A percentile compares a stretch with the other conserved stretches of the same genome.
Evolutionary conservation across 2,888 invertebrate genomes (phyloP).

Genomic region (Diloba caeruleocephala): DNA sequence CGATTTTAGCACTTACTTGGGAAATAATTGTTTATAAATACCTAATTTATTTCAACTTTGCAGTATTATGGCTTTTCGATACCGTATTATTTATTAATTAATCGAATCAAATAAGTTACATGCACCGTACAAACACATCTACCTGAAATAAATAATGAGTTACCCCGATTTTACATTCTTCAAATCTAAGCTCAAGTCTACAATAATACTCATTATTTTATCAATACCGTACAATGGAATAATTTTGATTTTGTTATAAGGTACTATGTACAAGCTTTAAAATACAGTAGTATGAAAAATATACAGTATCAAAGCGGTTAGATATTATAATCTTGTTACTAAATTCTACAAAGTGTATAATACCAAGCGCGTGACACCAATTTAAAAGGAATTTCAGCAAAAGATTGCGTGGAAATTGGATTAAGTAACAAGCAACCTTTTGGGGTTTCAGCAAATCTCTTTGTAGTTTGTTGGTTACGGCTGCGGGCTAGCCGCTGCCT

Average conservation of each 20-base stretch:
- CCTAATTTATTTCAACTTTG: constrained; percentile 32
- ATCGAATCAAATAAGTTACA: too few relatives aligned
- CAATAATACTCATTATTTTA: too few relatives aligned
- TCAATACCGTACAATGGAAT: neutral
- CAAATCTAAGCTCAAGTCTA: neutral
- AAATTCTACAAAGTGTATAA: constrained; percentile 54
- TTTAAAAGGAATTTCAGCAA: constrained; percentile 59
- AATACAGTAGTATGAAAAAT: constrained; percentile 11
- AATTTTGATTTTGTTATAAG: neutral
- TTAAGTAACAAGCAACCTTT: constrained; percentile 72
- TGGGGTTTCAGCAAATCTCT: constrained; percentile 72
- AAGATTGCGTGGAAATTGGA: constrained; percentile 67
- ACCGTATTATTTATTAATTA: too few relatives aligned
- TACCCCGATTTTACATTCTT: too few relatives aligned
- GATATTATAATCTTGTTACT: constrained; percentile 29
- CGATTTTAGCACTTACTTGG: constrained; percentile 25
- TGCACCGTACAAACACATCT: too few relatives aligned
- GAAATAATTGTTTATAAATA: constrained; percentile 44
- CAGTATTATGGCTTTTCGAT: too few relatives aligned
- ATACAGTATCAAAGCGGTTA: constrained; percentile 24
- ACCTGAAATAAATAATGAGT: too few relatives aligned
- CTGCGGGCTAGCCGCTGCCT: constrained; percentile 27
- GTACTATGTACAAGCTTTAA: constrained; percentile 6
- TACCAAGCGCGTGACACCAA: constrained; percentile 48
- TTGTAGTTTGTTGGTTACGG: constrained; percentile 57